These are phyloP conservation scores for Brachyistius frenatus DNA, from an alignment of 2,113 vertebrate genomes.

Conservation along the genomic window DNA sequence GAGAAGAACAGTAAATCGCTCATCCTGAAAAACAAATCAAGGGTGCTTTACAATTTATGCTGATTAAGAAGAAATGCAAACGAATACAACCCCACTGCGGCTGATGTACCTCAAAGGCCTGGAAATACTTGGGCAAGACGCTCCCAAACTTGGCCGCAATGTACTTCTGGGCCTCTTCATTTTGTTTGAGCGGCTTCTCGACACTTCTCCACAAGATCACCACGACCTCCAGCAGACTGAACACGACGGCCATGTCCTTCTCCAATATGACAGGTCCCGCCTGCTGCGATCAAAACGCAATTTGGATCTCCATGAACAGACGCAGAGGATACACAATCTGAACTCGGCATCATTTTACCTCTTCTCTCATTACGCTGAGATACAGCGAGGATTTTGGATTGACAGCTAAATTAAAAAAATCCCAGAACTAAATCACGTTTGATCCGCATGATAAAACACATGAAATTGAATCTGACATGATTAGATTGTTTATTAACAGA, in stretches of 20 bases:
- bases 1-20: constrained; percentile 87
- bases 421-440: no score
- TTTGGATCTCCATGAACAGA: neutral
- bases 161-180: constrained; percentile 88
- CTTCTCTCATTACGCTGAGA: neutral
- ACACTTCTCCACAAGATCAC: constrained; percentile 96
- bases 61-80: neutral
- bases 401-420: neutral
- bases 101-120: constrained; percentile 88
- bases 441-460: no score
- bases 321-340: neutral
- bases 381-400: neutral
- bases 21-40: constrained; percentile 83
- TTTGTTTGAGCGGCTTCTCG: constrained; percentile 86
- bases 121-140: constrained; percentile 91
- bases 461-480: no score
- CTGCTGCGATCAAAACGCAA: constrained; percentile 67
- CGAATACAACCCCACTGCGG: no score
- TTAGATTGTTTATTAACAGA: no score
- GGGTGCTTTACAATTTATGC: neutral
- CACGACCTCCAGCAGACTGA: constrained; percentile 90
- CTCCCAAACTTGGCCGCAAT: constrained; percentile 88
- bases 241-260: constrained; percentile 84
- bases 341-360: neutral
- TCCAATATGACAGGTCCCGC: constrained; percentile 81